These are phyloP conservation scores for Cremastobaeus sp. DNA, from an alignment of 2,888 invertebrate genomes.

Conservation along the genomic window DNA sequence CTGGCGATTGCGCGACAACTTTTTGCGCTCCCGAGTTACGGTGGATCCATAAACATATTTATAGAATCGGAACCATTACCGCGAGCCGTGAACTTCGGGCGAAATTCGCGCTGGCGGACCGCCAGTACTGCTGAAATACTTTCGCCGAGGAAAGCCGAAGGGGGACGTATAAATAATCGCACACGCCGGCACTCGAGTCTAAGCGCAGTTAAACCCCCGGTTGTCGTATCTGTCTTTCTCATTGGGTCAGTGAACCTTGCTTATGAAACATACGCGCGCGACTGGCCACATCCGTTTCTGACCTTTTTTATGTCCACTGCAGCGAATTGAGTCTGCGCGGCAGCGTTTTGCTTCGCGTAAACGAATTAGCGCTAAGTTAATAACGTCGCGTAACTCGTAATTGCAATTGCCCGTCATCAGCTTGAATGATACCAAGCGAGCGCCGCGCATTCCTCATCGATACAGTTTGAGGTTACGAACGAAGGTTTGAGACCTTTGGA, in stretches of 20 bases:
- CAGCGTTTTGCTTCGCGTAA: neutral
- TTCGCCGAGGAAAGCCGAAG: conserved; percentile 39
- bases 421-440: no score
- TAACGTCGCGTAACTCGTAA: neutral
- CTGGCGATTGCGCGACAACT: no score
- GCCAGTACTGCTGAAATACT: conserved; percentile 59
- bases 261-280: conserved; percentile 32
- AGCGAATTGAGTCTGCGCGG: conserved; percentile 14
- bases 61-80: conserved; percentile 31
- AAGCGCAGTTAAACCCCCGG: conserved; percentile 44
- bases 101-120: conserved; percentile 35
- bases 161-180: conserved; percentile 62
- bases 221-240: conserved; percentile 37
- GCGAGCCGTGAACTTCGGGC: conserved; percentile 48
- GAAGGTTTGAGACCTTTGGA: no score
- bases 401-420: no score
- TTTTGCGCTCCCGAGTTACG: no score
- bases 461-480: no score
- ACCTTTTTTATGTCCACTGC: conserved; percentile 26
- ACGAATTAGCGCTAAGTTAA: neutral
- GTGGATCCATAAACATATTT: no score
- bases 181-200: conserved; percentile 43
- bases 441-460: no score
- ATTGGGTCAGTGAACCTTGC: conserved; percentile 59
- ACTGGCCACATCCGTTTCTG: conserved; percentile 29